phyloP scores from a whole-genome alignment of 1,140 invertebrate genomes.

The Galleria mellonella region DNA sequence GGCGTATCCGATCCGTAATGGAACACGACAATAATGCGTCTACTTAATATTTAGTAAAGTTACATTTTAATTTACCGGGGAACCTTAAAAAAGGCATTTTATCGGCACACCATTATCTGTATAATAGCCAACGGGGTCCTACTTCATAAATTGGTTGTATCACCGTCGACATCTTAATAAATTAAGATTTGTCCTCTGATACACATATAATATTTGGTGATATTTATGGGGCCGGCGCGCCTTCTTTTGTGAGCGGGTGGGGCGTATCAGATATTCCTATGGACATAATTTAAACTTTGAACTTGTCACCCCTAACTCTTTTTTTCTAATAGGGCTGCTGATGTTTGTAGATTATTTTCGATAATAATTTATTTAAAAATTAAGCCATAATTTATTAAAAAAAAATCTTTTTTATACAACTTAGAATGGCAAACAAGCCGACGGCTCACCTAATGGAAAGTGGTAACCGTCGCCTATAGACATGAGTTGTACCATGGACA shows the following conservation, averaged over 20 bases:
- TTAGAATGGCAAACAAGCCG: no score
- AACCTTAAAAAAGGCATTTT: constrained; percentile 17
- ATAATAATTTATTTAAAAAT: no score
- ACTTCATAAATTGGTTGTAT: constrained; percentile 43
- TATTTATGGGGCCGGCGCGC: constrained; percentile 35
- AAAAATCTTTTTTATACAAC: no score
- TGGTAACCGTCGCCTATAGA: no score
- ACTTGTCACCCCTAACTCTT: constrained; percentile 33
- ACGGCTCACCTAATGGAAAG: no score
- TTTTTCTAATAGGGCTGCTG: constrained; percentile 20
- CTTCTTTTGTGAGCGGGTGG: constrained; percentile 38
- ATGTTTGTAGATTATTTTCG: no score
- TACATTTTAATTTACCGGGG: neutral
- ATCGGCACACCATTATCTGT: constrained; percentile 44
- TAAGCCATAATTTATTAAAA: no score
- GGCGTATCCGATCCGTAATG: no score
- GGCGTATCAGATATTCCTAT: constrained; percentile 47
- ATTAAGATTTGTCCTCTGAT: constrained; percentile 46
- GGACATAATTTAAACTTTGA: constrained; percentile 50
- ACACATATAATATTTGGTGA: constrained; percentile 44
- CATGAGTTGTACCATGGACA: no score
- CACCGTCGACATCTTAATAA: constrained; percentile 49
- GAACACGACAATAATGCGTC: no score
- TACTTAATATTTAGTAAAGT: neutral
- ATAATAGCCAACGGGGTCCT: constrained; percentile 25